These are phyloP conservation scores for Blastomussa wellsi DNA, from an alignment of 92 coral and sea anemone species.

Conservation along the genomic window DNA sequence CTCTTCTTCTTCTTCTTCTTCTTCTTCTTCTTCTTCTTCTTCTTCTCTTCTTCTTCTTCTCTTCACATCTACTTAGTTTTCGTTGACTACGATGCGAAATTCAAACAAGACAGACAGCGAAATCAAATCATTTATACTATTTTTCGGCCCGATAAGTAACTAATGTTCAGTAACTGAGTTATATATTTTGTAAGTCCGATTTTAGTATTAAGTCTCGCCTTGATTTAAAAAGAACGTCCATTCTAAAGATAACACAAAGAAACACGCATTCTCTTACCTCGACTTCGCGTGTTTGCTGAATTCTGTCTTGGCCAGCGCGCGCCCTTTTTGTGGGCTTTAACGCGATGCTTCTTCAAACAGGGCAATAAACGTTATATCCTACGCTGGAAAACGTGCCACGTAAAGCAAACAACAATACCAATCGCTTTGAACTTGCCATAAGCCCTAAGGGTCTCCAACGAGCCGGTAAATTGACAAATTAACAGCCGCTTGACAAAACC, in stretches of 20 bases:
- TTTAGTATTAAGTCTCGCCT: background rate
- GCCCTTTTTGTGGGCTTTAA: background rate
- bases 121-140: background rate
- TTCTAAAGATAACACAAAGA: background rate
- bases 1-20: no score
- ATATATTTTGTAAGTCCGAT: background rate
- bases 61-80: no score
- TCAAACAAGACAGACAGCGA: no score
- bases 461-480: slow-evolving; percentile 37
- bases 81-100: no score
- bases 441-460: slow-evolving; percentile 6
- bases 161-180: background rate
- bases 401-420: background rate
- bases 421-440: slow-evolving; percentile 33
- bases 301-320: background rate
- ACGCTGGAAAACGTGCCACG: slow-evolving; percentile 16
- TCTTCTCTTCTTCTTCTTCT: no score
- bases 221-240: background rate
- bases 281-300: background rate
- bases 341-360: background rate
- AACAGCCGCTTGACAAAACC: slow-evolving; percentile 37
- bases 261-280: background rate
- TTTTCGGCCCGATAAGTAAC: background rate
- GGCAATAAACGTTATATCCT: background rate
- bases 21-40: no score